Base-by-base conservation (phyloP, 2,888 invertebrate species). In the Drepanosiphum platanoidis region DNA sequence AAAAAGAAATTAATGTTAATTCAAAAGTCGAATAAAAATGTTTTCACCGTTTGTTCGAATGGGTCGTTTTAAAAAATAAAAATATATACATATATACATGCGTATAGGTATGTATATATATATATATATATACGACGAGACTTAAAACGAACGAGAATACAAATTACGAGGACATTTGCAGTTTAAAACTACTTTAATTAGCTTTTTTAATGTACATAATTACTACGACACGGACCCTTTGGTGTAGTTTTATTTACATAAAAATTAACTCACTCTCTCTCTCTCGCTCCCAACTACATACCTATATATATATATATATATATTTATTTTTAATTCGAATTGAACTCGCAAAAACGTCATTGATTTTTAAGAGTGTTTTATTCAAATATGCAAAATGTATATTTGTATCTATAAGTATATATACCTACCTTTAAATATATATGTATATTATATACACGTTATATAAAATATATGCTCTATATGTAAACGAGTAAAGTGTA, bases 181-280 rank as follows among this genome's bases (percentile, higher is more conserved):
- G 36, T 77, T 79, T 66, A n/a, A 79, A 66, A 79, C 66, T 66
- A 66, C 66, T 79, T 79, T 79, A 66, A 68, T 79, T 79, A 79
- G 66, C 79, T 79, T 79, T 77, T 79, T 66, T 66, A 77, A 61
- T 77, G 77, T 61, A 64, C 13, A 18, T 27, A 77, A 77, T 61
- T 61, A 79, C 64, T 66, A 66, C 42, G 64, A 78, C 78, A 42
- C 66, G 22, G 64, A 79, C 32, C 64, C 42, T 39, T 66, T 39
- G 27, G 11, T 34, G 36, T 34, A 27, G 36, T 77, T 79, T 42
- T 79, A 66, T 79, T 66, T 79, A 79, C 42, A 79, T 42, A 34
- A 30, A 64, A 64, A 32, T 68, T 18, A 34, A 46, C 46, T 46
- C 52, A 9, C 42, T 42, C 42, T 42, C 8, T 8, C 42, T 46